These are phyloP conservation scores for Caenorhabditis imperialis DNA, from an alignment of 2,888 invertebrate genomes.

Conservation along the genomic window DNA sequence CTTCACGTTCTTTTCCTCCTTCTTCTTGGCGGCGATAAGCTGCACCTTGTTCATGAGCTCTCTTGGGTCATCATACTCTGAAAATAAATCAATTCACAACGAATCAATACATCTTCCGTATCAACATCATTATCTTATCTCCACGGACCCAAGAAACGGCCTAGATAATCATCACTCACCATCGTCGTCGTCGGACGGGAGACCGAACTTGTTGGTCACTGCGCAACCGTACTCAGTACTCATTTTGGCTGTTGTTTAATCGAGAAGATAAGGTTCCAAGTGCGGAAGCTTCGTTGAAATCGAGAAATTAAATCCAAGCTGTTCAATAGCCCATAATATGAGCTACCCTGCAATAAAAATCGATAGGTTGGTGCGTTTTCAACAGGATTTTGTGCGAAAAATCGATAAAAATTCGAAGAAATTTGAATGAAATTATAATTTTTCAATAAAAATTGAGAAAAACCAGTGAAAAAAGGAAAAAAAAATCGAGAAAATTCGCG, in stretches of 20 bases:
- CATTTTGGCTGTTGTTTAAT: constrained; percentile 38
- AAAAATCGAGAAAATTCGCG: constrained; percentile 8
- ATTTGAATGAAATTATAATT: background rate
- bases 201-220: constrained; percentile 73
- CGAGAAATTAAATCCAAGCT: constrained; percentile 46
- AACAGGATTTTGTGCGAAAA: background rate
- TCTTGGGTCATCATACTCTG: constrained; percentile 71
- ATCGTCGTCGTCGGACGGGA: constrained; percentile 70
- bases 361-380: background rate
- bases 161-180: constrained; percentile 60
- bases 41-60: constrained; percentile 65
- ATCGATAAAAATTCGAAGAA: constrained; percentile 5
- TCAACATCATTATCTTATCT: background rate
- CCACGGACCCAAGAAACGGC: too few species aligned
- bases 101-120: background rate
- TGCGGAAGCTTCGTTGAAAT: constrained; percentile 52
- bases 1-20: constrained; percentile 62
- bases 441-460: constrained; percentile 2
- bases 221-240: constrained; percentile 72
- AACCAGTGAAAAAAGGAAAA: too few species aligned
- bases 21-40: constrained; percentile 60
- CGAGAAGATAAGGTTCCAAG: constrained; percentile 55
- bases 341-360: constrained; percentile 50
- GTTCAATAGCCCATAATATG: constrained; percentile 67
- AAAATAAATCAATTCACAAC: constrained; percentile 30